Evolutionary conservation across 1,140 invertebrate genomes (phyloP).

Genomic region (Teleogryllus occipitalis): DNA sequence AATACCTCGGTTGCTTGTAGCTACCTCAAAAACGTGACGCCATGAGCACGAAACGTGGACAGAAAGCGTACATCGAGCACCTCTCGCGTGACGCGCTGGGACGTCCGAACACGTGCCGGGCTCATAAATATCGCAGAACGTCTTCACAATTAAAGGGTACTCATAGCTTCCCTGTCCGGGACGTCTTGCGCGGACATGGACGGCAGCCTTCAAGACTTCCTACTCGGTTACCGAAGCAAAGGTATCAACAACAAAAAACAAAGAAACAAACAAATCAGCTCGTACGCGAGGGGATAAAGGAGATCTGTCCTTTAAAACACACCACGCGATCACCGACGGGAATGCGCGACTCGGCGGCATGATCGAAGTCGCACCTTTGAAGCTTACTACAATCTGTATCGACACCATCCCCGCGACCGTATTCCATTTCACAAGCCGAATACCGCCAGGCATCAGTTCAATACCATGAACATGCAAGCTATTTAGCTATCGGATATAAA

Average conservation of each 20-base stretch:
- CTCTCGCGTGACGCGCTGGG: neutral
- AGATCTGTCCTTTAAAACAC: neutral
- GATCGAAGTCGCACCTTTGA: neutral
- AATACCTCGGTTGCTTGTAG: neutral
- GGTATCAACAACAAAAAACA: no score
- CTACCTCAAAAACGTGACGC: constrained; percentile 3
- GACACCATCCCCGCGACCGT: neutral
- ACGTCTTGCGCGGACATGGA: no score
- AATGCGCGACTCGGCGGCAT: neutral
- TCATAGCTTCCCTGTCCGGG: no score
- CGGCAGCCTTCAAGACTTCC: no score
- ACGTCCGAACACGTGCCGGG: neutral
- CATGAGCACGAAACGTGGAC: neutral
- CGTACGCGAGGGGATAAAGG: no score
- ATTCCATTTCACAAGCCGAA: neutral
- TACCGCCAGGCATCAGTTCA: neutral
- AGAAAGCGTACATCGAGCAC: neutral
- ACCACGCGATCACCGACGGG: neutral
- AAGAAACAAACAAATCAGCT: no score
- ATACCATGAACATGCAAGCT: neutral
- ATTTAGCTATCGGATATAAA: constrained; percentile 5
- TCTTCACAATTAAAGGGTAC: neutral
- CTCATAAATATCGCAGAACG: neutral
- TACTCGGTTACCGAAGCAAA: no score
- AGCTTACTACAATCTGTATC: neutral